These are phyloP conservation scores for Litoditis marina DNA, from an alignment of 2,888 invertebrate species.

Conservation along the genomic window DNA sequence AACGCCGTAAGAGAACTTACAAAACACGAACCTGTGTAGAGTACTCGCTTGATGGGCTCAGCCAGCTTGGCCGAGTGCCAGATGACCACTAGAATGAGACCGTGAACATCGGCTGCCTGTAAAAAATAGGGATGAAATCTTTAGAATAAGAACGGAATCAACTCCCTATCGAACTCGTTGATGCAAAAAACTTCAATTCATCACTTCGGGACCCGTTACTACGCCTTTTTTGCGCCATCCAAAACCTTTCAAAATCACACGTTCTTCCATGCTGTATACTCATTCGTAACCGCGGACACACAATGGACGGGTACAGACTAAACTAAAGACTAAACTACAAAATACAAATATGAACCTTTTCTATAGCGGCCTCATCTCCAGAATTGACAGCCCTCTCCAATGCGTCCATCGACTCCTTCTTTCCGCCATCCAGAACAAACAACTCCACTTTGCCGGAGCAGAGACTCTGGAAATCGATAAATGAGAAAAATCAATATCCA, in stretches of 20 bases:
- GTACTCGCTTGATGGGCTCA: conserved; percentile 12
- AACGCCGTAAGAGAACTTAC: no score
- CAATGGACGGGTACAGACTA: not conserved
- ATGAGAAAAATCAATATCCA: not conserved
- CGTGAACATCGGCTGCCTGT: conserved; percentile 7
- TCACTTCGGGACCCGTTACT: no score
- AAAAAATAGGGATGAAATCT: no score
- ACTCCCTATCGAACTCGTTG: no score
- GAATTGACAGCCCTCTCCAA: conserved; percentile 12
- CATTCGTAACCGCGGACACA: not conserved
- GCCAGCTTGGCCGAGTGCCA: conserved; percentile 14
- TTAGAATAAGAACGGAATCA: no score
- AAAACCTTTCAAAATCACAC: no score
- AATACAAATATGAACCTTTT: no score
- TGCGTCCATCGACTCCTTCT: conserved; percentile 12
- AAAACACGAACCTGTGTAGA: conserved; percentile 14
- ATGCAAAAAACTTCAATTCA: no score
- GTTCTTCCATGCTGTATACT: no score
- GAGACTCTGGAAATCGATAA: conserved; percentile 4
- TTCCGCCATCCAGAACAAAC: conserved; percentile 13
- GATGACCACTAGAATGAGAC: conserved; percentile 14
- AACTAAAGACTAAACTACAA: no score
- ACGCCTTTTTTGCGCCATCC: no score
- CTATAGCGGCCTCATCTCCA: conserved; percentile 2
- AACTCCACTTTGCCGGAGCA: conserved; percentile 9